phyloP scores from a whole-genome alignment of 2,113 vertebrate species.

The Chauna torquata region DNA sequence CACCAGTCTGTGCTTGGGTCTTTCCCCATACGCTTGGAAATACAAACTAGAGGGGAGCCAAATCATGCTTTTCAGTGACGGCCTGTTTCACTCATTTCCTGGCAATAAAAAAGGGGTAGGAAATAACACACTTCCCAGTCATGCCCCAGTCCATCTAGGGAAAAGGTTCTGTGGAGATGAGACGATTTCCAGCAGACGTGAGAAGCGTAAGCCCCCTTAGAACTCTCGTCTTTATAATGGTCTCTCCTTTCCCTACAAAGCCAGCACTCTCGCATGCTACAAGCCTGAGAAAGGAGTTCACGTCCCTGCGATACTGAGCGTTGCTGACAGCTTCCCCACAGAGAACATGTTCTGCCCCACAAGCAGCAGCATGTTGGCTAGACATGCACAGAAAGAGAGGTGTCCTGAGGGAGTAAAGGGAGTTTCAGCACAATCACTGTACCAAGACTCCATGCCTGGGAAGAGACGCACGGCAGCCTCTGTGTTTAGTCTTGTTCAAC shows the following conservation, averaged over 20 bases:
- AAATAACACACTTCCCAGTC: background rate
- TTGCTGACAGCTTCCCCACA: background rate
- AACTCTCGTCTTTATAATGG: background rate
- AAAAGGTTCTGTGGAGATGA: background rate
- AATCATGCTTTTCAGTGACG: background rate
- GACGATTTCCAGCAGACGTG: background rate
- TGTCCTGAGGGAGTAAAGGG: background rate
- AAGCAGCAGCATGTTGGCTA: background rate
- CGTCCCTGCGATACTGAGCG: background rate
- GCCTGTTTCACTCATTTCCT: background rate
- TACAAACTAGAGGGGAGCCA: background rate
- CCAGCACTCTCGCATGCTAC: rapidly evolving
- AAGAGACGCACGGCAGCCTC: background rate
- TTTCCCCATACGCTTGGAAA: background rate
- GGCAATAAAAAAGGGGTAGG: background rate
- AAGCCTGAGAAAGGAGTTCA: background rate
- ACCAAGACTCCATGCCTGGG: background rate
- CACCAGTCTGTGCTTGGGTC: rapidly evolving
- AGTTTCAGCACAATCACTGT: background rate
- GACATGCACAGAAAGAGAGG: rapidly evolving
- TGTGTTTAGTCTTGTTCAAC: background rate
- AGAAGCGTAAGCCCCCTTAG: background rate
- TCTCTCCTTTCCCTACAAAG: background rate
- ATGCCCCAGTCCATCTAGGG: background rate
- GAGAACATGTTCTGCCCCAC: background rate